These are phyloP conservation scores for Drosophila mettleri DNA, from an alignment of 2,888 invertebrate genomes.

Conservation along the genomic window DNA sequence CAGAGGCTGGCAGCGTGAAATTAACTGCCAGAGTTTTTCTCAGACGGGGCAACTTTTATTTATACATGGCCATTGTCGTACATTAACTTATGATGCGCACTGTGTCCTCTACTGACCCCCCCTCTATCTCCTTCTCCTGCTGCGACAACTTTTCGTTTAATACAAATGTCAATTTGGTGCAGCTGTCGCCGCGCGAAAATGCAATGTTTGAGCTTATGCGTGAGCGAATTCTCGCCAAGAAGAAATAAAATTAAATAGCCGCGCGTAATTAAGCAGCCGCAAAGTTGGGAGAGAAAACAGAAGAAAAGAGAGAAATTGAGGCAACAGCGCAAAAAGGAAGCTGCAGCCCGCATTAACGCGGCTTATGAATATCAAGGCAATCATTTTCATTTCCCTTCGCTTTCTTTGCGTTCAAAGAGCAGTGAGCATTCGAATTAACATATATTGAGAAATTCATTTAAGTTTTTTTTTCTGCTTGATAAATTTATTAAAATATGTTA, in stretches of 20 bases:
- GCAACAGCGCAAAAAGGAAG: not conserved
- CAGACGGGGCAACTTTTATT: conserved; percentile 63
- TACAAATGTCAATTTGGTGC: conserved; percentile 73
- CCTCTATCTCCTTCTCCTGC: not conserved
- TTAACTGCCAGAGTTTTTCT: conserved; percentile 70
- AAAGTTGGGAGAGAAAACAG: conserved; percentile 21
- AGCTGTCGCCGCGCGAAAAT: conserved; percentile 62
- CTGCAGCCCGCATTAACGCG: conserved; percentile 22
- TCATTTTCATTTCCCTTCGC: conserved; percentile 54
- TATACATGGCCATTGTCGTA: conserved; percentile 64
- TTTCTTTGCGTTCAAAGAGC: conserved; percentile 8
- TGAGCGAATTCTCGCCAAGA: conserved; percentile 22
- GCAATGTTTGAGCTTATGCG: conserved; percentile 46
- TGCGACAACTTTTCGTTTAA: conserved; percentile 27
- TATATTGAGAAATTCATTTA: not conserved
- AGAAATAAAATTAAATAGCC: conserved; percentile 62
- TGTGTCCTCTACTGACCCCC: conserved; percentile 58
- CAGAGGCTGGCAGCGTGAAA: conserved; percentile 76
- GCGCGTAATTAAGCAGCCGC: conserved; percentile 63
- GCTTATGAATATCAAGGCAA: conserved; percentile 60
- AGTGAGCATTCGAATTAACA: not conserved
- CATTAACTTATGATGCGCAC: conserved; percentile 69
- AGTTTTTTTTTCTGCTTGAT: not conserved
- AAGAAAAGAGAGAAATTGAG: not conserved
- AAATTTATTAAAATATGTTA: not conserved